phyloP scores from a whole-genome alignment of 64 coral and sea anemone genomes.

The Acropora yongei region DNA sequence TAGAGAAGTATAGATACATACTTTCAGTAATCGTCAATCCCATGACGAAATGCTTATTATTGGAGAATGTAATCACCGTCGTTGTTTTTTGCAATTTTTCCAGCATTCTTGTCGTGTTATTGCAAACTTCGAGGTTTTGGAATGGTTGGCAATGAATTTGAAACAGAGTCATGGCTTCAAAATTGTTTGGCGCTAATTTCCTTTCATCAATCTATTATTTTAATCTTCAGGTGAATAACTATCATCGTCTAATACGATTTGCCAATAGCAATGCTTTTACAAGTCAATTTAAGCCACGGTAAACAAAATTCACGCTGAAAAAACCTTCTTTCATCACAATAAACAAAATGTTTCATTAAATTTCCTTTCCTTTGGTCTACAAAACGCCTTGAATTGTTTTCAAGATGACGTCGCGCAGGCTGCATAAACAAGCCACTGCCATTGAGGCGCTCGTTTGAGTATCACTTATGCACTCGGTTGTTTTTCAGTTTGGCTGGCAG shows the following conservation, averaged over 20 bases:
- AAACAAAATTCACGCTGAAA: constrained; percentile 30
- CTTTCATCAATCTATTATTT: constrained; percentile 1
- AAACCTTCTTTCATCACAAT: constrained; percentile 9
- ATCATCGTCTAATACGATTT: background rate
- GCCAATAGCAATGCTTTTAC: constrained; percentile 1
- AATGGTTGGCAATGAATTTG: background rate
- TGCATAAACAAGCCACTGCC: background rate
- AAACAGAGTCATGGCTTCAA: background rate
- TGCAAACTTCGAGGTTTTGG: background rate
- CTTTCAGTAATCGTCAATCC: no score
- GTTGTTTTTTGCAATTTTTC: no score
- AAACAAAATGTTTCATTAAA: constrained; percentile 28
- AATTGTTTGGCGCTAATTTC: constrained; percentile 12
- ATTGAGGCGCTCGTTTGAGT: background rate
- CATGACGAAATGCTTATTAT: no score
- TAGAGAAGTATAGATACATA: no score
- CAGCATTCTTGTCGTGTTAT: no score
- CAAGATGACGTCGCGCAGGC: background rate
- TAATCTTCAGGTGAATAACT: constrained; percentile 20
- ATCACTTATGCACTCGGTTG: constrained; percentile 1
- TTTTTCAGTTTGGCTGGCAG: constrained; percentile 28
- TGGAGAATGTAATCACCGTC: no score
- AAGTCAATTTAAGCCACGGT: background rate
- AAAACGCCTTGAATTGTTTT: background rate
- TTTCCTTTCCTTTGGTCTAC: background rate